Evolutionary conservation across 2,797 vertebrate genomes (phyloP).

Genomic region (Lateolabrax maculatus): DNA sequence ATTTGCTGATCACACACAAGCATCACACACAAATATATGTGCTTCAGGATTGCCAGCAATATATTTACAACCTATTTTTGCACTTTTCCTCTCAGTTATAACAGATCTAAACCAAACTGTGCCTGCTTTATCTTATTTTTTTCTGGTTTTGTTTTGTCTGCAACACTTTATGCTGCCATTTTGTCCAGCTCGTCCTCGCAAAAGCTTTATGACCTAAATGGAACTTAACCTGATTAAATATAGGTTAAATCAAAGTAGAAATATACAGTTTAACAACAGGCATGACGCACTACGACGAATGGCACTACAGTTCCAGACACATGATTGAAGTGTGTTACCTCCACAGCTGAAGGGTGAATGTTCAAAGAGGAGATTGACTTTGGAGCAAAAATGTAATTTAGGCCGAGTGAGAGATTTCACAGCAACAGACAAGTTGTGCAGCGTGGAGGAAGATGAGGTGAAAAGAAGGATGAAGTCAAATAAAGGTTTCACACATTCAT

Average conservation of each 20-base stretch:
- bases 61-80: not conserved
- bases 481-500: conserved; percentile 25
- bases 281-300: too few relatives aligned
- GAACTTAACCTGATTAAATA: not conserved
- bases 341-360: conserved; percentile 11
- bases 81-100: not conserved
- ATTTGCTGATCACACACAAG: conserved; percentile 1
- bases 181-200: not conserved
- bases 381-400: conserved; percentile 24
- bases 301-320: not conserved
- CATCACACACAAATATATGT: not conserved
- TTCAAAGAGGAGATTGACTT: conserved; percentile 31
- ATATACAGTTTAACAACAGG: too few relatives aligned
- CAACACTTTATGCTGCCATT: not conserved
- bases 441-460: conserved; percentile 23
- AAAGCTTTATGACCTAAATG: too few relatives aligned
- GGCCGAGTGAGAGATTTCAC: conserved; percentile 4
- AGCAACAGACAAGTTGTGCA: conserved; percentile 7
- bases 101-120: not conserved
- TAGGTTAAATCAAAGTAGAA: too few relatives aligned
- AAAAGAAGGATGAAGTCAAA: conserved; percentile 36
- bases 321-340: not conserved
- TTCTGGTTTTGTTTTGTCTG: not conserved
- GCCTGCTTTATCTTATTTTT: not conserved
- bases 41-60: not conserved